Percentiles rank a stretch among this genome's conserved stretches.
Evolutionary conservation across 2,797 vertebrate genomes (phyloP).

Genomic region (Trichosurus vulpecula): DNA sequence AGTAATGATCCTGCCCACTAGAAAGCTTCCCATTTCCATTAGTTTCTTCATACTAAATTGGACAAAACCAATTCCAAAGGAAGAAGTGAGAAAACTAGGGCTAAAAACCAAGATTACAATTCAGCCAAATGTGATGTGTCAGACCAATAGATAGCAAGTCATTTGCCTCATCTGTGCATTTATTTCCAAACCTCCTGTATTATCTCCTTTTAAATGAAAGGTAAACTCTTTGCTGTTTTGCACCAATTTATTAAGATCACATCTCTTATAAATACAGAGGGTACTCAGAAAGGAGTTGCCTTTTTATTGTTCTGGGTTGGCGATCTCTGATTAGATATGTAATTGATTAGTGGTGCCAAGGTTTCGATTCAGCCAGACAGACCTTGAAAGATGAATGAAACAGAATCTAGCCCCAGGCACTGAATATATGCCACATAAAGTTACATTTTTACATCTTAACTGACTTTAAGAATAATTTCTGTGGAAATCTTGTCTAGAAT

Average conservation of each 20-base stretch:
- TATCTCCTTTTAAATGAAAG: slow-evolving; percentile 30
- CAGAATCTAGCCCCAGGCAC: neutral
- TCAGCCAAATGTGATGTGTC: neutral
- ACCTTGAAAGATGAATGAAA: neutral
- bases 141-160: neutral
- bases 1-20: neutral
- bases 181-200: neutral
- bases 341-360: slow-evolving; percentile 12
- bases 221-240: slow-evolving; percentile 13
- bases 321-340: slow-evolving; percentile 35
- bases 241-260: neutral
- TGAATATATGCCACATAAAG: slow-evolving; percentile 1
- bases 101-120: neutral
- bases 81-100: neutral
- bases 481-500: slow-evolving; percentile 16
- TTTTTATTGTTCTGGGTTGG: slow-evolving; percentile 4
- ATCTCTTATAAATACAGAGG: neutral
- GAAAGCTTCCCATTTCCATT: neutral
- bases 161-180: neutral
- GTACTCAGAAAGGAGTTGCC: neutral
- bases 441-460: slow-evolving; percentile 30
- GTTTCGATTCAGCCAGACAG: slow-evolving; percentile 25
- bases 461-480: slow-evolving; percentile 27
- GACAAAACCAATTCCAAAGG: neutral
- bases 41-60: slow-evolving; percentile 13